Conservation (phyloP, 2,797 vertebrate genomes). For the Urophycis tenuis region DNA sequence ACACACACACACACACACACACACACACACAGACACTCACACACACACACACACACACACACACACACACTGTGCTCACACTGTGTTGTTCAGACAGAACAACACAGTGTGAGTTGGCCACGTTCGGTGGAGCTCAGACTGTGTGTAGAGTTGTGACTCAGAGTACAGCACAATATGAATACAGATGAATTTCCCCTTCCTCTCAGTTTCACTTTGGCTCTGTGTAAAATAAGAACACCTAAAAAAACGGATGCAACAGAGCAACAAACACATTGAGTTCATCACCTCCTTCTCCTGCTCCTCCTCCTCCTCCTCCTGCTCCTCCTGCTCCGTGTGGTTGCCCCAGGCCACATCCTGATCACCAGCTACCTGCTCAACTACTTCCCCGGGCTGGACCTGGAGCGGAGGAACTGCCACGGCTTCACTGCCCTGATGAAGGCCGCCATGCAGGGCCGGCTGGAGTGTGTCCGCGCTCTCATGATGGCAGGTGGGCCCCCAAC, state of each 20-base stretch:
- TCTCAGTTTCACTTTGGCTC: neutral
- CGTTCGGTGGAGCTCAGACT: neutral
- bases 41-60: neutral
- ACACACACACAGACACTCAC: neutral
- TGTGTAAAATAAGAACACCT: too few species aligned
- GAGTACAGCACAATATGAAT: too few species aligned
- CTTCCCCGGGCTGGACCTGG: constrained; percentile 84
- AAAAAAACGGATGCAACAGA: neutral
- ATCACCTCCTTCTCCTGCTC: too few species aligned
- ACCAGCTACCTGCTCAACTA: constrained; percentile 95
- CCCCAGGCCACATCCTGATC: constrained; percentile 85
- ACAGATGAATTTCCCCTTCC: too few species aligned
- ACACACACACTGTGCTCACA: too few species aligned
- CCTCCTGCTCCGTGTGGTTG: neutral
- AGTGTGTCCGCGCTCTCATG: constrained; percentile 89
- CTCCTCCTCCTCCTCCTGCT: neutral
- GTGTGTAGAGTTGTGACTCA: neutral
- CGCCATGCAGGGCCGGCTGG: constrained; percentile 85
- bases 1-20: neutral
- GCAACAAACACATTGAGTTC: too few species aligned
- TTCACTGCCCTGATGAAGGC: constrained; percentile 97
- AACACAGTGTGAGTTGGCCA: neutral
- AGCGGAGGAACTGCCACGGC: constrained; percentile 86
- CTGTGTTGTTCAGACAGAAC: neutral
- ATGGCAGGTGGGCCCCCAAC: constrained; percentile 77